A percentile compares a stretch with the other conserved stretches of the same genome.
Evolutionary conservation across 2,797 vertebrate genomes (phyloP).

Genomic region (Acanthurus tractus): DNA sequence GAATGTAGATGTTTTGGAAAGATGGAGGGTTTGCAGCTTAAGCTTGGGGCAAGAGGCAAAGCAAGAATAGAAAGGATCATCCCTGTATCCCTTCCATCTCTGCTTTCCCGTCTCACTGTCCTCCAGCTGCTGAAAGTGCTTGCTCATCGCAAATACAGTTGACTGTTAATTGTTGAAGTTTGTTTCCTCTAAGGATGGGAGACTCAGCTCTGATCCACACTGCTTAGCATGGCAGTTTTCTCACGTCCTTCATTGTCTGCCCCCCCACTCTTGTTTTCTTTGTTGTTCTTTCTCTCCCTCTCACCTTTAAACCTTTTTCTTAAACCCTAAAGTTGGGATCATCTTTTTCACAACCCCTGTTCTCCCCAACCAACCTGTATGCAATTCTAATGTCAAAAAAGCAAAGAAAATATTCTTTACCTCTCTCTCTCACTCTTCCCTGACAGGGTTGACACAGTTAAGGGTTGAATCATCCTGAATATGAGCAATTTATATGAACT

Average conservation of each 20-base stretch:
- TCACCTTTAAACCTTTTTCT: too few relatives aligned
- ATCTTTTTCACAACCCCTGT: constrained; percentile 7
- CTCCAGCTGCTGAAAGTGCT: constrained; percentile 48
- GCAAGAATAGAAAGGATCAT: constrained; percentile 19
- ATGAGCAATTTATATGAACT: neutral
- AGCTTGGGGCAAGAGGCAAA: constrained; percentile 15
- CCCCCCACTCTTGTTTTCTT: constrained; percentile 1
- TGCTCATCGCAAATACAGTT: constrained; percentile 52
- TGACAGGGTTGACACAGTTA: too few relatives aligned
- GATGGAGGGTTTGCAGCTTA: constrained; percentile 18
- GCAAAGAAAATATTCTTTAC: neutral
- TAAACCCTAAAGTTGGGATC: neutral
- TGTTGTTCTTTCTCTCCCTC: neutral
- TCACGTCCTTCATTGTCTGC: constrained; percentile 49
- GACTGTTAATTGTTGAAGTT: constrained; percentile 46
- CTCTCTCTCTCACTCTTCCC: too few relatives aligned
- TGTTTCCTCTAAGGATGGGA: constrained; percentile 35
- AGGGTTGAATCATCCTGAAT: neutral
- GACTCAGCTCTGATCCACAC: constrained; percentile 44
- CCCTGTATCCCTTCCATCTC: neutral
- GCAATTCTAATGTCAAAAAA: constrained; percentile 39
- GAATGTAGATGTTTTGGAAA: constrained; percentile 24
- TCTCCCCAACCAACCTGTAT: neutral
- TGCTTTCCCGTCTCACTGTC: neutral
- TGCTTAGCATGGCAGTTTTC: constrained; percentile 38